A percentile compares a stretch with the other conserved stretches of the same genome.
phyloP scores from a whole-genome alignment of 2,888 invertebrate species.

The Neoascia interrupta region DNA sequence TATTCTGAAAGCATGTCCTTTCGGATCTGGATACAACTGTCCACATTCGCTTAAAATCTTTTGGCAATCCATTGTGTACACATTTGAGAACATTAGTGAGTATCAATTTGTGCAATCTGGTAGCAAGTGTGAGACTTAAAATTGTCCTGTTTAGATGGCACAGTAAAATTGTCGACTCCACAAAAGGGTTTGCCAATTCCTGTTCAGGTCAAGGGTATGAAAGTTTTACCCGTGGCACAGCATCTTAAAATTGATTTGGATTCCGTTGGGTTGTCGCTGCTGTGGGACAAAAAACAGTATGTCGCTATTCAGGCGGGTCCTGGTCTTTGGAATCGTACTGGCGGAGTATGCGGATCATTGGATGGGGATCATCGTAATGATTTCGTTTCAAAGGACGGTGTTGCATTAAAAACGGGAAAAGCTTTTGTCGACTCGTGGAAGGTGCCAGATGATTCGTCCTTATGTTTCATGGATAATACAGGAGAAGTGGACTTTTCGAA shows the following conservation, averaged over 20 bases:
- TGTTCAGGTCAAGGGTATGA: slow-evolving; percentile 86
- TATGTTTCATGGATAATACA: slow-evolving; percentile 76
- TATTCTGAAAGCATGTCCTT: slow-evolving; percentile 82
- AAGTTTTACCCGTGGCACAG: slow-evolving; percentile 86
- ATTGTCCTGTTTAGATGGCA: too few species aligned
- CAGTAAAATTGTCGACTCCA: slow-evolving; percentile 81
- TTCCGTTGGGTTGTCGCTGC: slow-evolving; percentile 84
- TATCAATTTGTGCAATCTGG: too few species aligned
- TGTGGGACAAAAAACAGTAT: slow-evolving; percentile 88
- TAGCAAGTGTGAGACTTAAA: too few species aligned
- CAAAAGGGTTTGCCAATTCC: slow-evolving; percentile 85
- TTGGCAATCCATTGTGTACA: slow-evolving; percentile 86
- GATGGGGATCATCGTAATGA: slow-evolving; percentile 87
- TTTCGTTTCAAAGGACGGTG: slow-evolving; percentile 83
- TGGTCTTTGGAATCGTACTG: slow-evolving; percentile 88
- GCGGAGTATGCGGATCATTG: slow-evolving; percentile 90
- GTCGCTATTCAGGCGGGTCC: slow-evolving; percentile 85
- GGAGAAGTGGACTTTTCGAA: slow-evolving; percentile 75
- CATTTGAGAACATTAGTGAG: slow-evolving; percentile 81
- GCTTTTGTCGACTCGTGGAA: slow-evolving; percentile 79
- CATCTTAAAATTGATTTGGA: slow-evolving; percentile 86
- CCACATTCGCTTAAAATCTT: slow-evolving; percentile 80
- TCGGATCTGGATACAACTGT: slow-evolving; percentile 81
- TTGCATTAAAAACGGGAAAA: slow-evolving; percentile 77
- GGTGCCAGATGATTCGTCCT: slow-evolving; percentile 74